Evolutionary conservation across 2,113 vertebrate genomes (phyloP), one percentile per base, ranked within the genome.

Genomic region (Illadopsis cleaveri): DNA sequence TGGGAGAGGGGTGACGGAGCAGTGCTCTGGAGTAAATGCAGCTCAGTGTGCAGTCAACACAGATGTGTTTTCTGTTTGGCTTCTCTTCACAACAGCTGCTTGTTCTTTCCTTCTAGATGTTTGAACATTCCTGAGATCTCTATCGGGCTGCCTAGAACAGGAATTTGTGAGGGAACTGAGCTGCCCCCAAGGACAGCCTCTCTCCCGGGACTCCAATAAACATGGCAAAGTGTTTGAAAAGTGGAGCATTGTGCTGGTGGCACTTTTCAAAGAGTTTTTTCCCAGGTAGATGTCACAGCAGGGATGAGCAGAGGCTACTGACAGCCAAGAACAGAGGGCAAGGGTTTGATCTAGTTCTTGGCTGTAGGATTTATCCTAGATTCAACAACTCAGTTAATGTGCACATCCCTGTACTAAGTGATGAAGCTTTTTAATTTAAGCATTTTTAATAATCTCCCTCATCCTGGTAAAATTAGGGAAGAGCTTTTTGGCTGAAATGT

Each of bases 11-110:
- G 56, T 71, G 71, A n/a, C 0, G 0, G 80, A 72, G 72, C 61
- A 28, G 56, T 12, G 6, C 72, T 79, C 24, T 37, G 54, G 31
- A 30, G 53, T 47, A 57, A 70, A 42, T 42, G 31, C 44, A 70
- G 12, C 31, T 81, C 69, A 2, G 9, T 4, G 7, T 47, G 84
- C 88, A 37, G 50, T 19, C 86, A 51, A 25, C 48, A 30, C 48
- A 28, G 76, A 24, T 28, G 31, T 28, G 9, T 72, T 65, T 83
- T 76, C 80, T 31, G 4, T 60, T 38, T 19, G 77, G 40, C 58
- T 33, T 72, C 24, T 45, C 9, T n/a, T 72, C 76, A 18, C 0
- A 0, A 21, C 11, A 30, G 44, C 56, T 51, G 37, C n/a, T 65
- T 83, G 53, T 72, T 45, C 64, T 77, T 79, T 48, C 30, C 68